These are phyloP conservation scores for Hydrotaea diabolus DNA, from an alignment of 2,888 invertebrate species.

Conservation along the genomic window DNA sequence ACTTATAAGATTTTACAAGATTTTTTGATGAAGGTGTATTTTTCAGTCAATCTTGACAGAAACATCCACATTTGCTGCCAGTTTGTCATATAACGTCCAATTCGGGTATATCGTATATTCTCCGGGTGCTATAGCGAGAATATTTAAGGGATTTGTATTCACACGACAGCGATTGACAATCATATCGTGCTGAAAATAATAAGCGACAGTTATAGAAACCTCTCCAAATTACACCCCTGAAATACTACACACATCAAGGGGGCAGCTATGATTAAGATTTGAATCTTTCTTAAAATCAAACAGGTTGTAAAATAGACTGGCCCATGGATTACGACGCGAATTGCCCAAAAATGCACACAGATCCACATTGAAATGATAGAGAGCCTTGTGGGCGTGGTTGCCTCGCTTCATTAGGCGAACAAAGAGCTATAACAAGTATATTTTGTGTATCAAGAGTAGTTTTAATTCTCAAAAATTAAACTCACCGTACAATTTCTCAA, in stretches of 20 bases:
- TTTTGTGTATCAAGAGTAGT: too few species aligned
- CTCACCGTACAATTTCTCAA: too few species aligned
- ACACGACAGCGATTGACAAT: conserved; percentile 42
- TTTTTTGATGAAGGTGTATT: too few species aligned
- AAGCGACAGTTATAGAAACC: background rate
- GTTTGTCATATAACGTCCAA: background rate
- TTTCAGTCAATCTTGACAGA: background rate
- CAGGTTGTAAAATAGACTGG: conserved; percentile 34
- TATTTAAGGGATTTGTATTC: conserved; percentile 14
- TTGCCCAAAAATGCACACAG: conserved; percentile 48
- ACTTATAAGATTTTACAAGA: too few species aligned
- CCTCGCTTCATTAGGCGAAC: conserved; percentile 12
- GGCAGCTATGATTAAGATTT: conserved; percentile 57
- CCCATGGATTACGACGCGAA: conserved; percentile 49
- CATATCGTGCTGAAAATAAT: conserved; percentile 39
- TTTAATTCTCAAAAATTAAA: too few species aligned
- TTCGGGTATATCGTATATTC: conserved; percentile 37
- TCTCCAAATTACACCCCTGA: background rate
- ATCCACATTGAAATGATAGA: conserved; percentile 39
- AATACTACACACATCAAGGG: conserved; percentile 42
- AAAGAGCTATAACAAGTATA: too few species aligned
- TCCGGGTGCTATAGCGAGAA: conserved; percentile 9
- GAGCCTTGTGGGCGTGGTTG: background rate
- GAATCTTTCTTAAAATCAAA: conserved; percentile 42
- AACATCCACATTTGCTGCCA: background rate